Percentiles rank a stretch among this genome's conserved stretches.
Conservation (phyloP, 2,113 vertebrate species). For the Ciconia stormi region DNA sequence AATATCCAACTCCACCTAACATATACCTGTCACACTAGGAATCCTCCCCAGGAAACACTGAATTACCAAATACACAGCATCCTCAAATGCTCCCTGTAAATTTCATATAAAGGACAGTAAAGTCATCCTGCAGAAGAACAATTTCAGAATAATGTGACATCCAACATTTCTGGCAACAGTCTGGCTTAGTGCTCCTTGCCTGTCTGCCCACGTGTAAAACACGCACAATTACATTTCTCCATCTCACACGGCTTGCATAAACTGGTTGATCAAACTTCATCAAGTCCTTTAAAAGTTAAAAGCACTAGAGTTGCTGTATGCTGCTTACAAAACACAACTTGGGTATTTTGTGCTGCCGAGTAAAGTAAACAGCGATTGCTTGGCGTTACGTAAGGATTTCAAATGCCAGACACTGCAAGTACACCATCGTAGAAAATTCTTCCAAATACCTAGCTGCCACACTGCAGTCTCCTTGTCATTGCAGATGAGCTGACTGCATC, state of each 20-base stretch:
- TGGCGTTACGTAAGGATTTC: not conserved
- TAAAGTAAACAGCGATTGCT: not conserved
- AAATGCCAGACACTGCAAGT: not conserved
- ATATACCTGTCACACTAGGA: not conserved
- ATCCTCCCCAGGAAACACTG: not conserved
- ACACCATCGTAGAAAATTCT: not conserved
- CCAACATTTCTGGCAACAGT: not conserved
- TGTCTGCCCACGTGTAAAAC: accelerated
- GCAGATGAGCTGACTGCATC: not conserved
- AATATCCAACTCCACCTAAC: not conserved
- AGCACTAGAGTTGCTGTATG: not conserved
- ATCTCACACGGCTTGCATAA: not conserved
- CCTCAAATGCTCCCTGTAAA: not conserved
- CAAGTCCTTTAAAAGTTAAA: not conserved
- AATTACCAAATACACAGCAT: not conserved
- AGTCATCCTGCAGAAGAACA: not conserved
- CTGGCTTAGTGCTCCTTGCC: not conserved
- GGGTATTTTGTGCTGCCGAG: not conserved
- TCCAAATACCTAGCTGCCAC: not conserved
- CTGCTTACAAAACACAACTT: not conserved
- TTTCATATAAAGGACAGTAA: not conserved
- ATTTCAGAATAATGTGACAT: not conserved
- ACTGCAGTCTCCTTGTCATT: not conserved
- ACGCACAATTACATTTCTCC: not conserved
- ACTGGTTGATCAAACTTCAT: not conserved